phyloP scores from a whole-genome alignment of 1,140 invertebrate species.

The Macrocentrus cingulum region DNA sequence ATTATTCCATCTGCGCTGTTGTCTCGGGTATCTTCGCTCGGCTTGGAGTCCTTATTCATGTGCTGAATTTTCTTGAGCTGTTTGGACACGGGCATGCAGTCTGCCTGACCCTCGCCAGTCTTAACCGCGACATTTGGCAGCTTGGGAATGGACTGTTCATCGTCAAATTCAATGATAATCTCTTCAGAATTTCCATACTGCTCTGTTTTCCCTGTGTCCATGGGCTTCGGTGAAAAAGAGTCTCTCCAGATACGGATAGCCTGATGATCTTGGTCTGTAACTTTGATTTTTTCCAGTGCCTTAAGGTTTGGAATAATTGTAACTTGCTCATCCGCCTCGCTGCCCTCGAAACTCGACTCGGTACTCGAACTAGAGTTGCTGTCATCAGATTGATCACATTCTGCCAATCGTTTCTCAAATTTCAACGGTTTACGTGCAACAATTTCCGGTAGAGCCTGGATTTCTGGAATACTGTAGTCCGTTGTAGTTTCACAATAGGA shows the following conservation, averaged over 20 bases:
- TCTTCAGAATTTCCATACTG: constrained; percentile 25
- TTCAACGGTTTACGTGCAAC: constrained; percentile 9
- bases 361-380: background rate
- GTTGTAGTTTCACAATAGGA: constrained; percentile 37
- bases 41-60: constrained; percentile 26
- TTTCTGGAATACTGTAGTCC: constrained; percentile 35
- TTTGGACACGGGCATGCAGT: constrained; percentile 24
- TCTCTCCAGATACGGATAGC: constrained; percentile 47
- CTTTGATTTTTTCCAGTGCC: constrained; percentile 3
- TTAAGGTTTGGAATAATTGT: constrained; percentile 28
- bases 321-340: constrained; percentile 25
- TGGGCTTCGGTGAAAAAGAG: constrained; percentile 23
- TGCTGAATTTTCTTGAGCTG: constrained; percentile 15
- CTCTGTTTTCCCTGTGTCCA: constrained; percentile 12
- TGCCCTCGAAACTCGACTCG: constrained; percentile 16
- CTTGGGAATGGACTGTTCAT: constrained; percentile 23
- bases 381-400: constrained; percentile 6
- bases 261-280: constrained; percentile 23
- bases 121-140: background rate
- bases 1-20: constrained; percentile 12
- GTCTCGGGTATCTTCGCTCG: constrained; percentile 27
- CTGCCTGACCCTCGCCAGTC: background rate
- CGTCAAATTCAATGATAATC: constrained; percentile 41
- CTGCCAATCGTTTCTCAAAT: constrained; percentile 16
- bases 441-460: constrained; percentile 37